These are phyloP conservation scores for Carabus problematicus DNA, from an alignment of 2,888 invertebrate genomes.

Conservation along the genomic window DNA sequence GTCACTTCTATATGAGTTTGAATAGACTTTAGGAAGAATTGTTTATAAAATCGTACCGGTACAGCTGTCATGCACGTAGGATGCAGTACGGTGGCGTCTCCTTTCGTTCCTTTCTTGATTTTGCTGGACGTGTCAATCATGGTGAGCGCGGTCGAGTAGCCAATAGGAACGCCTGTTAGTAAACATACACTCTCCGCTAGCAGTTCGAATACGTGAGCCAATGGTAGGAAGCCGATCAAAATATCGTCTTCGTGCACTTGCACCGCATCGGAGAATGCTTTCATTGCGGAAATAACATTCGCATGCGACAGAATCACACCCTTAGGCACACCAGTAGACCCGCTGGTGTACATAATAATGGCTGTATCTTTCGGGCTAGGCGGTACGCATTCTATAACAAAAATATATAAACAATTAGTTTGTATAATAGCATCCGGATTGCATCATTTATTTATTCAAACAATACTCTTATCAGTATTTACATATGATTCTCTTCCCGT, in stretches of 20 bases:
- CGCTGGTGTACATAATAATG: conserved; percentile 99
- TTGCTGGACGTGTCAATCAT: conserved; percentile 93
- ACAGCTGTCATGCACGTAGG: conserved; percentile 97
- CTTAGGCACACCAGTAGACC: conserved; percentile 95
- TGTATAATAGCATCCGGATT: neutral
- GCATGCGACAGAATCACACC: conserved; percentile 85
- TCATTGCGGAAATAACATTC: conserved; percentile 81
- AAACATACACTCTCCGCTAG: conserved; percentile 88
- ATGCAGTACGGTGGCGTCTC: conserved; percentile 88
- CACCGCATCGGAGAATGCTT: conserved; percentile 81
- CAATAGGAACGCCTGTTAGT: conserved; percentile 87
- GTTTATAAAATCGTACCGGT: conserved; percentile 70
- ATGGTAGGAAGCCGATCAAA: conserved; percentile 93
- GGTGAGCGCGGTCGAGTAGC: conserved; percentile 95
- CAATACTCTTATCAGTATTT: neutral
- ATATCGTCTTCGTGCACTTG: conserved; percentile 77
- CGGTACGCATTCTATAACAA: conserved; percentile 64
- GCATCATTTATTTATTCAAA: neutral
- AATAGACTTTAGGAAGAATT: neutral
- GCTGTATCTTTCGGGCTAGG: conserved; percentile 83
- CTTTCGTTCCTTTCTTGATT: conserved; percentile 92
- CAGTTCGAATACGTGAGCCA: conserved; percentile 97
- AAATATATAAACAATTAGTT: conserved; percentile 2
- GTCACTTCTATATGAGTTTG: too few species aligned
- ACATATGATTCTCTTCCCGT: too few species aligned